phyloP scores from a whole-genome alignment of 2,888 invertebrate species.

The Drosophila diplacantha region DNA sequence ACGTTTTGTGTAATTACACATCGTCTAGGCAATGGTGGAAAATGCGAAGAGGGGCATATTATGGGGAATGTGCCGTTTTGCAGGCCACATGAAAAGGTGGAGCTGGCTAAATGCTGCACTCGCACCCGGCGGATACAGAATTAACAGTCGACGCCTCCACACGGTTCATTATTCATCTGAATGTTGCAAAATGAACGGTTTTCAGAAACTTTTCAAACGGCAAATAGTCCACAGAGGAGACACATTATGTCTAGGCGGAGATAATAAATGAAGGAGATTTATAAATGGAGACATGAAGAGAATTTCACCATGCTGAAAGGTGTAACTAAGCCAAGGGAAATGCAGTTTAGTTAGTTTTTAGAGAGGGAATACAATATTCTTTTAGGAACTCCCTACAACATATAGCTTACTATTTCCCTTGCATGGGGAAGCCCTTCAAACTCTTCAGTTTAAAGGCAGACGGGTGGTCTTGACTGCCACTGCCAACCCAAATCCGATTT shows the following conservation, averaged over 20 bases:
- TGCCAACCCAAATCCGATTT: background rate
- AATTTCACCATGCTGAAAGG: background rate
- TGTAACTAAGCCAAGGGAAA: background rate
- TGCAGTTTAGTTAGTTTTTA: background rate
- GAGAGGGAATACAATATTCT: too few species aligned
- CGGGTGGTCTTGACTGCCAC: slow-evolving; percentile 23
- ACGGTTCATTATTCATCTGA: slow-evolving; percentile 39
- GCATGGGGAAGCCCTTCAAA: too few species aligned
- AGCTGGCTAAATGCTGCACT: slow-evolving; percentile 64
- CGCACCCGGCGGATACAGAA: slow-evolving; percentile 59
- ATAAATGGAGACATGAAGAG: slow-evolving; percentile 2
- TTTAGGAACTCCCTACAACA: too few species aligned
- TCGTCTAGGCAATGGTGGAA: background rate
- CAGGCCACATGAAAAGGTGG: slow-evolving; percentile 48
- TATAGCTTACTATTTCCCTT: too few species aligned
- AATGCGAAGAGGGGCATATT: background rate
- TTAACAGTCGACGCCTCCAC: slow-evolving; percentile 59
- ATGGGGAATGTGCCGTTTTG: slow-evolving; percentile 1
- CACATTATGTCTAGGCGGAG: slow-evolving; percentile 20
- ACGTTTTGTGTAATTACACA: slow-evolving; percentile 41
- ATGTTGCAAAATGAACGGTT: slow-evolving; percentile 35
- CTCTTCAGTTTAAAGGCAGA: background rate
- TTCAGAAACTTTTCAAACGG: slow-evolving; percentile 26
- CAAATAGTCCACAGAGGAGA: slow-evolving; percentile 45
- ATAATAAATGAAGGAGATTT: slow-evolving; percentile 16